Base-by-base conservation (phyloP, 2,797 vertebrate species). In the Dryobates pubescens region DNA sequence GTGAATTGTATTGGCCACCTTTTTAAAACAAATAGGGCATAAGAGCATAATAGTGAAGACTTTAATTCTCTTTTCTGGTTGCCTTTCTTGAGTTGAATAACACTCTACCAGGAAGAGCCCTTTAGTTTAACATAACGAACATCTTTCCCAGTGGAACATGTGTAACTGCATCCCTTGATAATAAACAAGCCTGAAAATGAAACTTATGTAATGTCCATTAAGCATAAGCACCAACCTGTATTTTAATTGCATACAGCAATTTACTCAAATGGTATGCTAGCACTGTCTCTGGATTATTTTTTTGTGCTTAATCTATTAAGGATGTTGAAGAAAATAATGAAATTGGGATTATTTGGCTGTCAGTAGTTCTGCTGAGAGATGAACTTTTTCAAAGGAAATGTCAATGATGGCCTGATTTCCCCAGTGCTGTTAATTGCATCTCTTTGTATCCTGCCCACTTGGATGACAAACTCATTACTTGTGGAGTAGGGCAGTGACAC, bases 311-410 rank as follows among this genome's bases (percentile, higher is more conserved):
- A 56, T 88, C n/a, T 61, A 88, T 90, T 54, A 36, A 62, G 62
- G 74, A 58, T 94, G 47, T 95, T 95, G 94, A 95, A 94, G 72
- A 84, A 80, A 43, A 73, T 85, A 71, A 82, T 91, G 90, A 93
- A 97, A 73, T 56, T 67, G 58, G 74, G 82, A 77, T 88, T 94
- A 88, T 86, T 94, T 86, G 90, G 51, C 62, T 86, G 63, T 78
- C 79, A 89, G 56, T 83, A 88, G 32, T n/a, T 91, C 88, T 92
- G 81, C 91, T 84, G 74, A 84, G 72, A 94, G 86, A 84, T 30
- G 63, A 86, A 90, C 79, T 91, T 82, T 82, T 96, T 92, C 90
- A 86, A 57, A 88, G 58, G 65, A 84, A 64, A 89, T 58, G 94
- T 96, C 93, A 88, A 76, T 92, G 94, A 17, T 43, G 18, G 58